These are phyloP conservation scores for Eulemur rubriventer DNA, from an alignment of 2,797 vertebrate genomes.

Conservation along the genomic window DNA sequence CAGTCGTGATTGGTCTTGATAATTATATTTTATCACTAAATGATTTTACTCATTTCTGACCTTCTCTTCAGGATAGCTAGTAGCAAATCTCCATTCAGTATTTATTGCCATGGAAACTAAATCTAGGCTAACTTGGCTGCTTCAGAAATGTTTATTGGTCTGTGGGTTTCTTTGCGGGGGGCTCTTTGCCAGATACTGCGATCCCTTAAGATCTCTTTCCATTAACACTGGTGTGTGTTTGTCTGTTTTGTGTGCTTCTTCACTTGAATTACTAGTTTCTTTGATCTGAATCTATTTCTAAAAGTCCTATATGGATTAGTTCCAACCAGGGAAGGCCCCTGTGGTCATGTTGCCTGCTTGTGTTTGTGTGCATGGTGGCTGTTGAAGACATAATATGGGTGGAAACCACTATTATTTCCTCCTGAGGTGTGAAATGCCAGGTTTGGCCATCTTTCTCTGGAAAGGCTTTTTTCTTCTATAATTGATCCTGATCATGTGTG, in stretches of 20 bases:
- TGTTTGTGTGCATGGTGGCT: not conserved
- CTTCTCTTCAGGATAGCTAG: conserved; percentile 40
- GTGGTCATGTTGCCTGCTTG: not conserved
- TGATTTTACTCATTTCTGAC: conserved; percentile 64
- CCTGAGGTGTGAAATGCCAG: not conserved
- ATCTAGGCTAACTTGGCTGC: conserved; percentile 43
- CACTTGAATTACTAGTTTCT: not conserved
- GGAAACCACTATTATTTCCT: not conserved
- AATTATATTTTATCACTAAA: conserved; percentile 44
- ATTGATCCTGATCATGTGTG: not conserved
- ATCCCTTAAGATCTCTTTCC: not conserved
- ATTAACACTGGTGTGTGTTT: not conserved
- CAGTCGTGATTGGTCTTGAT: conserved; percentile 39
- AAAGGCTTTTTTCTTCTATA: not conserved
- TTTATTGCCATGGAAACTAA: conserved; percentile 77
- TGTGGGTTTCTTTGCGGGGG: conserved; percentile 57
- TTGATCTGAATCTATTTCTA: not conserved
- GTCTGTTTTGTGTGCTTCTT: not conserved
- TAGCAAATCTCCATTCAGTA: conserved; percentile 24
- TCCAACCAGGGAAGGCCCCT: not conserved
- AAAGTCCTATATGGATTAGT: not conserved
- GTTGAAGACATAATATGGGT: not conserved
- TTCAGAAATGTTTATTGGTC: conserved; percentile 37
- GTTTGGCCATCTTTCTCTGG: not conserved
- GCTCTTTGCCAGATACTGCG: conserved; percentile 22